Evolutionary conservation across 2,113 vertebrate genomes (phyloP).

Genomic region (Agelaius tricolor): DNA sequence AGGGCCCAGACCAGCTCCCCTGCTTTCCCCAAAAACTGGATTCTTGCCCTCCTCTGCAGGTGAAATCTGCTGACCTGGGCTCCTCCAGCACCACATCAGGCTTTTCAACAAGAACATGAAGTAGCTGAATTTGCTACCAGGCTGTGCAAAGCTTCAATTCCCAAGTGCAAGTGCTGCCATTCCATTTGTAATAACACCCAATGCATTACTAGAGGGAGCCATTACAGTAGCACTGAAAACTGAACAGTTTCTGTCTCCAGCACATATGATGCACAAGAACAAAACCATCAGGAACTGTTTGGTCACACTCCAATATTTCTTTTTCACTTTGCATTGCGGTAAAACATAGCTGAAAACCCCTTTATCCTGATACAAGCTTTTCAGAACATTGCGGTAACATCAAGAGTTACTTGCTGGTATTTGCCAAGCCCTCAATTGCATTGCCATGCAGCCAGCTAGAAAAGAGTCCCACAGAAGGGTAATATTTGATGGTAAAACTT

Average conservation of each 20-base stretch:
- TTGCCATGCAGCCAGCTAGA: neutral
- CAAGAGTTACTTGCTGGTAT: neutral
- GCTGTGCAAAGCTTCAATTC: accelerated
- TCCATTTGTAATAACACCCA: neutral
- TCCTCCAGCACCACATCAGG: neutral
- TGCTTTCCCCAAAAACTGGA: neutral
- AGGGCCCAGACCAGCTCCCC: accelerated
- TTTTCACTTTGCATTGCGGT: neutral
- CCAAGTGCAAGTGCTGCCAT: neutral
- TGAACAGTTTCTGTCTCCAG: neutral
- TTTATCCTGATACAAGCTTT: neutral
- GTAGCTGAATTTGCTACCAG: neutral
- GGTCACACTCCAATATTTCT: neutral
- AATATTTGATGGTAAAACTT: neutral
- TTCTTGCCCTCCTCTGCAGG: neutral
- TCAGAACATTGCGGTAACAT: neutral
- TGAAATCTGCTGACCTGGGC: accelerated
- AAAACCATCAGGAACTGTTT: neutral
- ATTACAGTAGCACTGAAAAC: neutral
- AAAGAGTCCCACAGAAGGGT: neutral
- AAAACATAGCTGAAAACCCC: neutral
- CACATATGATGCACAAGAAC: neutral
- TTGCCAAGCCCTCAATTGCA: neutral
- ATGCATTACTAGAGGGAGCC: neutral
- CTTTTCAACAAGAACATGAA: neutral